Evolutionary conservation across 2,888 invertebrate species (phyloP).

Genomic region (Latrodectus hesperus): DNA sequence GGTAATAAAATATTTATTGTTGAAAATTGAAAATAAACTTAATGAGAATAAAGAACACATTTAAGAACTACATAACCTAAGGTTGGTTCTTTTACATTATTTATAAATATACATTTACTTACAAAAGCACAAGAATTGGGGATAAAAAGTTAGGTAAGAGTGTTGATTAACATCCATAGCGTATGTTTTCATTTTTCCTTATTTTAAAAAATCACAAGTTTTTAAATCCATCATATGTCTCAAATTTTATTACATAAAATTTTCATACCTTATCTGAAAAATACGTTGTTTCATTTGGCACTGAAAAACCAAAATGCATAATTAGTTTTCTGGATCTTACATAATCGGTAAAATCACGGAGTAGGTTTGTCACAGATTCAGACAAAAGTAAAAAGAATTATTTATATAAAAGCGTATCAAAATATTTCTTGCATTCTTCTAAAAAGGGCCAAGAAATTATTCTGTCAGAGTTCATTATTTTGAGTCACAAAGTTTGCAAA

Average conservation of each 20-base stretch:
- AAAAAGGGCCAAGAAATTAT: too few species aligned
- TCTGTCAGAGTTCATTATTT: too few species aligned
- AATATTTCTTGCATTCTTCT: too few species aligned
- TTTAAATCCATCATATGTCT: background rate
- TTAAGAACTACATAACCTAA: constrained; percentile 12
- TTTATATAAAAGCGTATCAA: too few species aligned
- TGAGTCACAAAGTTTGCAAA: too few species aligned
- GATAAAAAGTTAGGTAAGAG: background rate
- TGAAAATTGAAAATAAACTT: constrained; percentile 28
- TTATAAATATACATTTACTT: constrained; percentile 66
- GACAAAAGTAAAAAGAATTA: too few species aligned
- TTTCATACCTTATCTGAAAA: background rate
- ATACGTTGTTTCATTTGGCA: constrained; percentile 40
- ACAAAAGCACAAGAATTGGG: constrained; percentile 4
- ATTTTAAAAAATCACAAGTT: background rate
- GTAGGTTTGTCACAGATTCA: background rate
- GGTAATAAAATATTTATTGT: constrained; percentile 48
- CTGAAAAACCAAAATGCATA: constrained; percentile 32
- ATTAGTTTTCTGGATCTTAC: background rate
- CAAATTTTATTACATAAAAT: background rate
- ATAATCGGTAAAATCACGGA: background rate
- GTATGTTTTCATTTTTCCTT: background rate
- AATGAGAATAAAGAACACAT: constrained; percentile 30
- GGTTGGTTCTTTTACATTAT: constrained; percentile 32
- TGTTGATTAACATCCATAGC: background rate